phyloP scores from a whole-genome alignment of 2,888 invertebrate species.

The Calameuta pallipes region DNA sequence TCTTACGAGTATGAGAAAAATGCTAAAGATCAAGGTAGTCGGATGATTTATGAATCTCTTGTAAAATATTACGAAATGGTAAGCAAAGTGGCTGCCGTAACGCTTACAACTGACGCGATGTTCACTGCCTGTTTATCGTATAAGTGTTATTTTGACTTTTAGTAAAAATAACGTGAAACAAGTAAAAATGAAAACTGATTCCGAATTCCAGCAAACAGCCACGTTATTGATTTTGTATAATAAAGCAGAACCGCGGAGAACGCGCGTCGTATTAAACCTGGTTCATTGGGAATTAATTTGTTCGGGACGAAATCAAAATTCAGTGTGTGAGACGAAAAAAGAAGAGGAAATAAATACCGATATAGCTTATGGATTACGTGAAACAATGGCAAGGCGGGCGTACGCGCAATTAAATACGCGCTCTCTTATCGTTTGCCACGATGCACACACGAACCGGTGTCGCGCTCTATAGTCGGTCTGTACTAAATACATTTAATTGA shows the following conservation, averaged over 20 bases:
- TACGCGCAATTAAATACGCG: conserved; percentile 35
- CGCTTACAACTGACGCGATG: background rate
- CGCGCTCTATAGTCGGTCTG: background rate
- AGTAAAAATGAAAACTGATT: background rate
- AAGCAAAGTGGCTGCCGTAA: background rate
- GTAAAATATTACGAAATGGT: background rate
- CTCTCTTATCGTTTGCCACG: conserved; percentile 37
- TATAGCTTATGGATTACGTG: conserved; percentile 28
- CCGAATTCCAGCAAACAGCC: background rate
- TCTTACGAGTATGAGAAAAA: background rate
- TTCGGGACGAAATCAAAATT: background rate
- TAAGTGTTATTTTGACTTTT: background rate
- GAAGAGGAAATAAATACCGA: conserved; percentile 6
- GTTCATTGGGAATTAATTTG: background rate
- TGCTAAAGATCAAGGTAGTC: background rate
- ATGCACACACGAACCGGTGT: conserved; percentile 3
- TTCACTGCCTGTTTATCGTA: background rate
- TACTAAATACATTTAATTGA: conserved; percentile 1
- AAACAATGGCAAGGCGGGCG: conserved; percentile 34
- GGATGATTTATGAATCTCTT: background rate
- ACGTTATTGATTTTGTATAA: background rate
- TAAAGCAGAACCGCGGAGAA: background rate
- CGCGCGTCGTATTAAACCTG: background rate
- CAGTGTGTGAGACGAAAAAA: background rate
- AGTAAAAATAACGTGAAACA: background rate